phyloP scores from a whole-genome alignment of 2,888 invertebrate species.

The Nemapogon koenigi region DNA sequence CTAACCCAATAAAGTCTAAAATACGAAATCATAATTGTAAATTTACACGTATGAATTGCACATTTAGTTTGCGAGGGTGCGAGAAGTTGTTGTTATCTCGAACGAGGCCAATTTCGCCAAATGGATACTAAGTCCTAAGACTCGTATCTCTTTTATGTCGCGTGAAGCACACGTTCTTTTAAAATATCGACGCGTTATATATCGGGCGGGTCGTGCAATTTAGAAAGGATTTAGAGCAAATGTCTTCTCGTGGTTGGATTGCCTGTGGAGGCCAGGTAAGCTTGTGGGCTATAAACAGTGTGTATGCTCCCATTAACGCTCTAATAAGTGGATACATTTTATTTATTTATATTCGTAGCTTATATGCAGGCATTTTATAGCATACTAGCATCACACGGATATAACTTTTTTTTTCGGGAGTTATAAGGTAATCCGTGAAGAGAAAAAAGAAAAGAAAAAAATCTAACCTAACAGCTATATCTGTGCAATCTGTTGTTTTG shows the following conservation, averaged over 20 bases:
- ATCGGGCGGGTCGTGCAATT: constrained; percentile 40
- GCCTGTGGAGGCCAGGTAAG: constrained; percentile 2
- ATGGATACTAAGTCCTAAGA: constrained; percentile 65
- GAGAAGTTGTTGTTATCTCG: constrained; percentile 64
- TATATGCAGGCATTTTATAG: too few relatives aligned
- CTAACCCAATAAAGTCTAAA: constrained; percentile 19
- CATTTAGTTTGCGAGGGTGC: constrained; percentile 61
- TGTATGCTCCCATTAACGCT: too few relatives aligned
- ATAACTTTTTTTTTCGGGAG: too few relatives aligned
- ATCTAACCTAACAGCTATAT: too few relatives aligned
- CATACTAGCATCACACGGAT: too few relatives aligned
- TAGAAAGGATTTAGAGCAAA: constrained; percentile 52
- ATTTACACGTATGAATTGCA: constrained; percentile 60
- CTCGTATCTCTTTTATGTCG: constrained; percentile 58
- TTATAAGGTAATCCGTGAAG: too few relatives aligned
- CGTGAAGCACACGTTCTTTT: constrained; percentile 44
- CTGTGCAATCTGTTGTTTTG: too few relatives aligned
- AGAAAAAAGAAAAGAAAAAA: too few relatives aligned
- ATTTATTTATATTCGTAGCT: too few relatives aligned
- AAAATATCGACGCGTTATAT: constrained; percentile 53
- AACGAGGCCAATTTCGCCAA: constrained; percentile 63
- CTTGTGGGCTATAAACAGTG: too few relatives aligned
- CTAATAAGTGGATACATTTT: too few relatives aligned
- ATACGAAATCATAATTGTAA: constrained; percentile 16
- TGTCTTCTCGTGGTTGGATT: constrained; percentile 6